phyloP scores from a whole-genome alignment of 2,797 vertebrate species.

The Diplodus puntazzo region DNA sequence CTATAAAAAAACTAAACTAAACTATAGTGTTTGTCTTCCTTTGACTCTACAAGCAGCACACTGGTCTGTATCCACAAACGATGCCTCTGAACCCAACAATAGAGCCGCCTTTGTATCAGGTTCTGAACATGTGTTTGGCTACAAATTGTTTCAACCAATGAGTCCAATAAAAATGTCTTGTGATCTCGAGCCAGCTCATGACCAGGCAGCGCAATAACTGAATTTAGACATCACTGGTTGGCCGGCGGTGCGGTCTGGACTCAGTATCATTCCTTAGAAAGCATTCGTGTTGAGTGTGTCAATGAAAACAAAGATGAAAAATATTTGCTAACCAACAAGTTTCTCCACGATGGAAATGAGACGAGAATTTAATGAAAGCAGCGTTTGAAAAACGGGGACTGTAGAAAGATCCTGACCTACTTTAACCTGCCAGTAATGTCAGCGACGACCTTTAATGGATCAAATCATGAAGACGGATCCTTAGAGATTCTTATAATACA shows the following conservation, averaged over 20 bases:
- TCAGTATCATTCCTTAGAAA: not conserved
- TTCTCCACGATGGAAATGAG: not conserved
- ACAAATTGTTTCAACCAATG: not conserved
- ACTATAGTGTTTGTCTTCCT: constrained; percentile 23
- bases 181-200: not conserved
- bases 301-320: not conserved
- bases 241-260: too few species aligned
- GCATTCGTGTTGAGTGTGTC: not conserved
- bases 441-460: not conserved
- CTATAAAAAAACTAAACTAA: constrained; percentile 5
- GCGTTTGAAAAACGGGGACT: not conserved
- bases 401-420: not conserved
- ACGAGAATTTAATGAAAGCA: not conserved
- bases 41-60: not conserved
- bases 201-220: not conserved
- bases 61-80: not conserved
- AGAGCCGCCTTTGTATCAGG: constrained; percentile 7
- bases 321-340: not conserved
- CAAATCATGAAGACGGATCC: not conserved
- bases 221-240: not conserved
- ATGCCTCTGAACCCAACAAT: not conserved
- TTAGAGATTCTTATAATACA: too few species aligned
- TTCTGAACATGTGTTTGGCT: not conserved
- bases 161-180: not conserved
- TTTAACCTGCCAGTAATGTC: constrained; percentile 12